phyloP scores from a whole-genome alignment of 2,797 vertebrate genomes.

The Acanthurus tractus region DNA sequence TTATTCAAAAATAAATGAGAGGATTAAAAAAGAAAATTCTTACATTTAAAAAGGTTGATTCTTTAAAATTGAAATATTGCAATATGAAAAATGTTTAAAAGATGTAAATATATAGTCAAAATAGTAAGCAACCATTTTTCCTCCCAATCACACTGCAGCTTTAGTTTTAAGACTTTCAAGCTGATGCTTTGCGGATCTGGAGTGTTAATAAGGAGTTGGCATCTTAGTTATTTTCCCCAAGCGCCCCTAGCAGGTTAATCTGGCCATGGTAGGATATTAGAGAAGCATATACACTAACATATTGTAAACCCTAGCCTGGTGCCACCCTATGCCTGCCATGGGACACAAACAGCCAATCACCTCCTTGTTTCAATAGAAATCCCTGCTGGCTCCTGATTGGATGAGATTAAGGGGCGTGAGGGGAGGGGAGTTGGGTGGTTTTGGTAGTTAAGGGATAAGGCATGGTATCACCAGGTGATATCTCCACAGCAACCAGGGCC shows the following conservation, averaged over 20 bases:
- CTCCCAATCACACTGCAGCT: no score
- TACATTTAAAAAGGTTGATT: no score
- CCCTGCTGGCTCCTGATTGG: slow-evolving; percentile 60
- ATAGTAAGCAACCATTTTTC: no score
- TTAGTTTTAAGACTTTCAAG: not conserved
- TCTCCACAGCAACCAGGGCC: slow-evolving; percentile 66
- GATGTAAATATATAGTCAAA: no score
- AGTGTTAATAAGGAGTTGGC: not conserved
- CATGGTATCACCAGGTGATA: slow-evolving; percentile 68
- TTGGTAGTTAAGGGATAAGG: slow-evolving; percentile 30
- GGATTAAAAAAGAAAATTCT: no score
- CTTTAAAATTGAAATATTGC: no score
- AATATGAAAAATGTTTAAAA: no score
- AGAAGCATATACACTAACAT: not conserved
- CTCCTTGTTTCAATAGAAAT: slow-evolving; percentile 47
- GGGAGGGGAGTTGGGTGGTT: not conserved
- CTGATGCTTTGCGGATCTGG: not conserved
- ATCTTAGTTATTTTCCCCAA: not conserved
- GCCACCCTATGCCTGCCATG: slow-evolving; percentile 17
- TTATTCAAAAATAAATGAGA: no score
- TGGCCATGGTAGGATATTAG: not conserved
- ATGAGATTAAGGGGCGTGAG: slow-evolving; percentile 42
- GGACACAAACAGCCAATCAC: slow-evolving; percentile 50
- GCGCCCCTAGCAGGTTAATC: not conserved
- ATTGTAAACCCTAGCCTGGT: not conserved